These are phyloP conservation scores for Ophion slaviceki DNA, from an alignment of 2,888 invertebrate genomes.

Conservation along the genomic window DNA sequence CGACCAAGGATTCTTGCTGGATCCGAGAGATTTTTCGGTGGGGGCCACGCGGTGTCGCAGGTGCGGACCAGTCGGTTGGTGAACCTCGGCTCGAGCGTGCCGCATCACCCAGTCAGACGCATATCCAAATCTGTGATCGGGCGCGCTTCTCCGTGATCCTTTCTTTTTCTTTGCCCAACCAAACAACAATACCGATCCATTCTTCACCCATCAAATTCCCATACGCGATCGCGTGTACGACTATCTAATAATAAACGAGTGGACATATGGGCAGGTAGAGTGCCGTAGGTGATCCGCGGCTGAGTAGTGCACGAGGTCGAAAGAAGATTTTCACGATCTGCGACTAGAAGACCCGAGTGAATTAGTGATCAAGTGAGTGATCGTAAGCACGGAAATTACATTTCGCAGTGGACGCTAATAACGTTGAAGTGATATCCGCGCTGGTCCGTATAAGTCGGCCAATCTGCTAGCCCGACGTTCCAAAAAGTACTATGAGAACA, in stretches of 20 bases:
- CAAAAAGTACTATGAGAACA: background rate
- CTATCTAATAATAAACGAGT: too few species aligned
- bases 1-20: slow-evolving; percentile 44
- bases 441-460: background rate
- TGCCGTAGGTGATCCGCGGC: background rate
- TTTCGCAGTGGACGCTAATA: background rate
- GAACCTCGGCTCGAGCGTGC: slow-evolving; percentile 80
- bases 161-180: background rate
- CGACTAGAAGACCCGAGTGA: background rate
- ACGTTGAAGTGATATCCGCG: background rate
- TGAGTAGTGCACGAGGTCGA: background rate
- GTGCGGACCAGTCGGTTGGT: slow-evolving; percentile 81
- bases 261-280: background rate
- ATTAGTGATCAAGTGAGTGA: slow-evolving; percentile 1
- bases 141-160: background rate
- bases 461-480: background rate
- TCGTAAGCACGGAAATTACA: background rate
- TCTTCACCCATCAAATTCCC: background rate
- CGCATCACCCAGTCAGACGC: slow-evolving; percentile 65
- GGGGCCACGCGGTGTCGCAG: slow-evolving; percentile 76
- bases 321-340: too few species aligned
- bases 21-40: slow-evolving; percentile 68
- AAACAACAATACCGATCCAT: background rate
- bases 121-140: background rate
- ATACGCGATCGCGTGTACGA: too few species aligned